phyloP scores from a whole-genome alignment of 2,797 vertebrate species.

The Urophycis tenuis region DNA sequence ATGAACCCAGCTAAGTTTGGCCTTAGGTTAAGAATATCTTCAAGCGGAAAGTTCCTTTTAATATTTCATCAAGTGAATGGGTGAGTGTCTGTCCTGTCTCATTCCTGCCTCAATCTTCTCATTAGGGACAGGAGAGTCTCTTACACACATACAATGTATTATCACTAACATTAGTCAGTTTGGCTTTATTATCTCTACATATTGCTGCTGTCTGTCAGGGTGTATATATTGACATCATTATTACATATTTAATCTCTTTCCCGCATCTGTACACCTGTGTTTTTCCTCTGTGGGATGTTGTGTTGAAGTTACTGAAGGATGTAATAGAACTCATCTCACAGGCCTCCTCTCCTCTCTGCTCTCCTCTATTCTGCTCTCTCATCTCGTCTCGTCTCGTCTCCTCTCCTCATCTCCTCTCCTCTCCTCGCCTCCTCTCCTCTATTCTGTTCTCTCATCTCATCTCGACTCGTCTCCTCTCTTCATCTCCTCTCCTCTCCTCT shows the following conservation, averaged over 20 bases:
- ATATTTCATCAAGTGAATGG: neutral
- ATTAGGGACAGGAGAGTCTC: neutral
- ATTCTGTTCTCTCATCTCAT: no score
- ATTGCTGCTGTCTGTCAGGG: neutral
- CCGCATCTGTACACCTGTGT: neutral
- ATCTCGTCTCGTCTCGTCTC: neutral
- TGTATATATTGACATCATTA: neutral
- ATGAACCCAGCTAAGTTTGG: neutral
- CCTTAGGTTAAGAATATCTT: neutral
- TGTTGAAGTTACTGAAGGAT: neutral
- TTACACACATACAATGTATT: neutral
- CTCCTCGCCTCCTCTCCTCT: neutral
- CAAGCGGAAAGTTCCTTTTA: neutral
- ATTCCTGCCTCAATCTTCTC: neutral
- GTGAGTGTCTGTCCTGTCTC: no score
- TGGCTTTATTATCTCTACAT: neutral
- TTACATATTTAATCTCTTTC: neutral
- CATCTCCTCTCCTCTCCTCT: neutral
- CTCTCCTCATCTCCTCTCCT: neutral
- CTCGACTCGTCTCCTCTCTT: no score
- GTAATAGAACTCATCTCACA: neutral
- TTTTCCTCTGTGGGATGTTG: neutral
- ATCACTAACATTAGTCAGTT: neutral
- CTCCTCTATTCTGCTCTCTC: neutral
- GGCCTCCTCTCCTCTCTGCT: neutral